These are phyloP conservation scores for Acestrorhynchus altus DNA, from an alignment of 2,797 vertebrate species.

Conservation along the genomic window DNA sequence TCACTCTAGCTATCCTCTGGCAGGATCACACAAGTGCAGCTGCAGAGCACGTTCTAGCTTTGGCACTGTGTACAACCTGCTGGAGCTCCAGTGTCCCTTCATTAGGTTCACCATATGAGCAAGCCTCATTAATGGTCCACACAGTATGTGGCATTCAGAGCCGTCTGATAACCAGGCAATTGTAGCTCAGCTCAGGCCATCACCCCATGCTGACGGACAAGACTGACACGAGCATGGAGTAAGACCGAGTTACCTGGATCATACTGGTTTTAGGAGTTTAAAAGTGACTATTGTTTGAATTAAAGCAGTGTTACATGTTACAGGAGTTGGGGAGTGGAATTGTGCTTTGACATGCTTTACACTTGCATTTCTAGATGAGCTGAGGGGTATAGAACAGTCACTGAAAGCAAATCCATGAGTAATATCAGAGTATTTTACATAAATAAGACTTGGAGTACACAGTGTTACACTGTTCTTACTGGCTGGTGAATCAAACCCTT, in stretches of 20 bases:
- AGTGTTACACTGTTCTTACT: no score
- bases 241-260: neutral
- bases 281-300: neutral
- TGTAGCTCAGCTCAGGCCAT: slow-evolving; percentile 44
- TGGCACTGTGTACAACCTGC: slow-evolving; percentile 61
- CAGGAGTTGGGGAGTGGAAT: no score
- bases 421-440: no score
- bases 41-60: slow-evolving; percentile 62
- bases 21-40: slow-evolving; percentile 57
- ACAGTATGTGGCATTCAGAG: slow-evolving; percentile 47
- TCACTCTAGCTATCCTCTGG: slow-evolving; percentile 61
- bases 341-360: no score
- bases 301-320: neutral
- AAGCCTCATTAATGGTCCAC: slow-evolving; percentile 53
- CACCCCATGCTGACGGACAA: slow-evolving; percentile 23
- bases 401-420: no score
- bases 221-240: no score
- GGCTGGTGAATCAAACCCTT: no score
- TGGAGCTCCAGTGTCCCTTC: slow-evolving; percentile 56
- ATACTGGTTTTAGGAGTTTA: neutral
- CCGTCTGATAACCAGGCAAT: slow-evolving; percentile 51
- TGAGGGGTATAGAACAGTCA: no score
- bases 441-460: no score
- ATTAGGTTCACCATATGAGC: slow-evolving; percentile 58
- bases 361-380: no score